phyloP scores from a whole-genome alignment of 2,113 vertebrate species.

The Caracal caracal region DNA sequence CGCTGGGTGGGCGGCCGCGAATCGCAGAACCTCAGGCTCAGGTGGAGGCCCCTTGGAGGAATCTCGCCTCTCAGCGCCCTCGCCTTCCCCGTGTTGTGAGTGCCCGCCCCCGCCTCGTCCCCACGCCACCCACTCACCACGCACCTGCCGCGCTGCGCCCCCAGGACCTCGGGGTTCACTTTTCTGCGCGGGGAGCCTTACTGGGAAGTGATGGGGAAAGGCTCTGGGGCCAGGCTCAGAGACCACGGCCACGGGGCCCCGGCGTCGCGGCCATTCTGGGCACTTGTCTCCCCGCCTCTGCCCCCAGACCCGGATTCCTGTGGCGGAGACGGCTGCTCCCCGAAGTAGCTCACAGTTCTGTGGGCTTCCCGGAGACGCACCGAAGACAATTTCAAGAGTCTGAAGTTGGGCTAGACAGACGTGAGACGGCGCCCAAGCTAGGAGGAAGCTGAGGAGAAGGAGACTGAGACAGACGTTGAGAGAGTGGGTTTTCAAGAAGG shows the following conservation, averaged over 20 bases:
- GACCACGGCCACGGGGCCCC: background rate
- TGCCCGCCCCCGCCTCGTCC: too few relatives aligned
- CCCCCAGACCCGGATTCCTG: background rate
- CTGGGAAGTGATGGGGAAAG: background rate
- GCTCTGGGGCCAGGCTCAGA: background rate
- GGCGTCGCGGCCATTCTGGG: background rate
- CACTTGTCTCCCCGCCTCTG: background rate
- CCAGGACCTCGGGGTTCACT: background rate
- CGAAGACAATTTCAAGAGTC: background rate
- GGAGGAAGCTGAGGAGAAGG: too few relatives aligned
- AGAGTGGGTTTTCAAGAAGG: too few relatives aligned
- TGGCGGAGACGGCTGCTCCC: background rate
- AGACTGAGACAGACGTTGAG: too few relatives aligned
- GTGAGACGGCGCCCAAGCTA: too few relatives aligned
- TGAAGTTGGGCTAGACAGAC: too few relatives aligned
- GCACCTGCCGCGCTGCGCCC: too few relatives aligned
- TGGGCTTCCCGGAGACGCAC: background rate
- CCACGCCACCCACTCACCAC: too few relatives aligned
- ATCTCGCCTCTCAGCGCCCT: accelerated
- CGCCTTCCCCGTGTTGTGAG: background rate
- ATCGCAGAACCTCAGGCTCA: background rate
- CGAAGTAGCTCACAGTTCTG: background rate
- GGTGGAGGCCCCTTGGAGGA: background rate
- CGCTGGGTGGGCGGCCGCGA: background rate
- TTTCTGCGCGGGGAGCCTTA: background rate